Base-by-base conservation (phyloP, 2,797 vertebrate genomes). In the Falco rusticolus region DNA sequence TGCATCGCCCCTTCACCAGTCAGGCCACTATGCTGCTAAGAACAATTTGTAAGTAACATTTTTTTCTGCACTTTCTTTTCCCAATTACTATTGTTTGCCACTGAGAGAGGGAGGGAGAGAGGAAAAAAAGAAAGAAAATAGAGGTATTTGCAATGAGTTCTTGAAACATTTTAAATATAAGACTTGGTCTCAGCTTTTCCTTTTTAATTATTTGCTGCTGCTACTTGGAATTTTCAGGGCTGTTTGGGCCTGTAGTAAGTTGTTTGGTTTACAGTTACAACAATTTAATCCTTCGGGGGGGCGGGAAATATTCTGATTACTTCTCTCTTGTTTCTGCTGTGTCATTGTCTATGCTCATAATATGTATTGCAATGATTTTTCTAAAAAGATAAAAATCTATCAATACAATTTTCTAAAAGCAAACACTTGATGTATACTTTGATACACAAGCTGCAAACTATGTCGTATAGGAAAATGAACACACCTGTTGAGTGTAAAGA, bases 241-340 rank as follows among this genome's bases (percentile, higher is more conserved):
- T 66, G 54, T 96, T 89, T 83, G 60, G 90, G 51, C 50, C 84
- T 94, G 80, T 85, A 95, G 95, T 93, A 96, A 96, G 63, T 70
- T 91, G 87, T 85, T 89, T 97, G 91, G 94, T 95, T 97, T 93
- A 94, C 51, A 87, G 75, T 80, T 93, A 69, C 31, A 89, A 94
- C 12, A 26, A 95, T 93, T 95, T 93, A 87, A 85, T 96, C 85
- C 87, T 95, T 60, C 66, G 94, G 60, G 13, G 69, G 33, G 11
- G 61, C 21, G 63, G 39, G 2, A 72, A 93, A 50, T 66, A 79
- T 64, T 48, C 68, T 84, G 87, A 95, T 93, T 92, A 66, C 77
- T 86, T 90, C 60, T 89, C 19, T 90, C 69, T 85, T 72, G 60
- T 10, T 94, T 97, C 82, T 96, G 80, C 95, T 93, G 87, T 94